Percentiles rank a stretch among this genome's conserved stretches.
Conservation (phyloP, 2,797 vertebrate species). For the Todus mexicanus region DNA sequence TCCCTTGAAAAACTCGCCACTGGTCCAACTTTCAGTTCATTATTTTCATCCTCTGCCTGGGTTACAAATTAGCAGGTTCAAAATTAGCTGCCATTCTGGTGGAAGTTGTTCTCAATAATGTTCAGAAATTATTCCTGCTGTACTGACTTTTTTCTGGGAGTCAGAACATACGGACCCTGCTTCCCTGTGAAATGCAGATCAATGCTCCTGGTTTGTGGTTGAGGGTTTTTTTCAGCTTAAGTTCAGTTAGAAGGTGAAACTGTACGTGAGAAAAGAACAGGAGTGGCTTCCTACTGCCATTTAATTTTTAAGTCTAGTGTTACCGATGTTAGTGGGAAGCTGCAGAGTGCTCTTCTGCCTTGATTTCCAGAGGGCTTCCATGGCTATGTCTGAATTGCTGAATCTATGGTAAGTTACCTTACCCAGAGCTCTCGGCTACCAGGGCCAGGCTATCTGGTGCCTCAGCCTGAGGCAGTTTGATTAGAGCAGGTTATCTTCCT, state of each 20-base stretch:
- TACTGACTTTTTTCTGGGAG: neutral
- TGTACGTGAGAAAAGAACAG: neutral
- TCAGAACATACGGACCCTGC: neutral
- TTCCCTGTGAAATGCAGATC: neutral
- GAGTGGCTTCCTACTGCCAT: neutral
- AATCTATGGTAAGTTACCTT: neutral
- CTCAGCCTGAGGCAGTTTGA: neutral
- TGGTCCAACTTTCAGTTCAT: neutral
- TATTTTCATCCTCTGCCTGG: neutral
- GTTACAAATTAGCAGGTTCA: neutral
- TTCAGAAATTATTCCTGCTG: neutral
- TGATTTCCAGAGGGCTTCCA: neutral
- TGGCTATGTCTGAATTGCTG: neutral
- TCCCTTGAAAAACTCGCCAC: neutral
- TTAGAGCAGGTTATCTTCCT: neutral
- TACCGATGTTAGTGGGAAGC: neutral
- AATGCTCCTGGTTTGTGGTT: neutral
- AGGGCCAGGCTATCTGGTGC: neutral
- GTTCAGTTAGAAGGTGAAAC: neutral
- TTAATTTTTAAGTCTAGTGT: neutral
- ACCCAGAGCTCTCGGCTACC: neutral
- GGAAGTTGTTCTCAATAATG: neutral
- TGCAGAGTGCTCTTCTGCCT: neutral
- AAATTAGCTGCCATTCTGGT: neutral
- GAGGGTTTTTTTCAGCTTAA: neutral